Evolutionary conservation across 2,888 invertebrate species (phyloP).

Genomic region (Nomada fucata): DNA sequence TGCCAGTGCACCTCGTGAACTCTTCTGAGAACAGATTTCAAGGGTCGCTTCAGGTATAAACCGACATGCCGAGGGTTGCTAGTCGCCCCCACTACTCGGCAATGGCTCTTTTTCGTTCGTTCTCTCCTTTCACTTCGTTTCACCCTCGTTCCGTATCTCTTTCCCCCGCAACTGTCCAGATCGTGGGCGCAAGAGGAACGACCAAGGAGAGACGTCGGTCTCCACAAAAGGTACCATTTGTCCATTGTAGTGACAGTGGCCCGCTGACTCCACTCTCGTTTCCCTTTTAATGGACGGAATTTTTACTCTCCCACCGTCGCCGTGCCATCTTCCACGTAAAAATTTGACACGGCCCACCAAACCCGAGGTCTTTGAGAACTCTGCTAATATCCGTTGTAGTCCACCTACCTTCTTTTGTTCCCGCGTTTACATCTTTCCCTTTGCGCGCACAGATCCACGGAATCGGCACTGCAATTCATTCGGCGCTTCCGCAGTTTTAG

Average conservation of each 20-base stretch:
- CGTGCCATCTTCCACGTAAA: conserved; percentile 29
- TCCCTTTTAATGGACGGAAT: conserved; percentile 58
- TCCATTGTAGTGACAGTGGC: conserved; percentile 64
- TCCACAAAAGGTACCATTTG: conserved; percentile 70
- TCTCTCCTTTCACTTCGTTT: conserved; percentile 38
- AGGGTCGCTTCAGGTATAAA: conserved; percentile 79
- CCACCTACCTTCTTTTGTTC: conserved; percentile 1
- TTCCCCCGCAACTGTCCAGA: background rate
- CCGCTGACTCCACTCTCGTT: conserved; percentile 45
- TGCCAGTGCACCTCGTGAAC: conserved; percentile 58
- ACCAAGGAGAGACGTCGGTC: conserved; percentile 52
- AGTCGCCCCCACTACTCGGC: conserved; percentile 5
- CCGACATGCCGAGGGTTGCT: conserved; percentile 71
- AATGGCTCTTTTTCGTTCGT: conserved; percentile 15
- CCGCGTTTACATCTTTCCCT: background rate
- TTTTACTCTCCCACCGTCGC: conserved; percentile 31
- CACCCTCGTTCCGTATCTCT: conserved; percentile 39
- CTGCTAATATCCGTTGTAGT: conserved; percentile 25
- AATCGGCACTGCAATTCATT: background rate
- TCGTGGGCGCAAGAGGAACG: conserved; percentile 48
- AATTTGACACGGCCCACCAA: conserved; percentile 40
- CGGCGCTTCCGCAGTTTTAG: background rate
- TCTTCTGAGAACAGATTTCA: conserved; percentile 79
- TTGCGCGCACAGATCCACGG: background rate
- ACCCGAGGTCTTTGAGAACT: conserved; percentile 6